These are phyloP conservation scores for Actinemys pallida DNA, from an alignment of 2,113 vertebrate species.

Conservation along the genomic window DNA sequence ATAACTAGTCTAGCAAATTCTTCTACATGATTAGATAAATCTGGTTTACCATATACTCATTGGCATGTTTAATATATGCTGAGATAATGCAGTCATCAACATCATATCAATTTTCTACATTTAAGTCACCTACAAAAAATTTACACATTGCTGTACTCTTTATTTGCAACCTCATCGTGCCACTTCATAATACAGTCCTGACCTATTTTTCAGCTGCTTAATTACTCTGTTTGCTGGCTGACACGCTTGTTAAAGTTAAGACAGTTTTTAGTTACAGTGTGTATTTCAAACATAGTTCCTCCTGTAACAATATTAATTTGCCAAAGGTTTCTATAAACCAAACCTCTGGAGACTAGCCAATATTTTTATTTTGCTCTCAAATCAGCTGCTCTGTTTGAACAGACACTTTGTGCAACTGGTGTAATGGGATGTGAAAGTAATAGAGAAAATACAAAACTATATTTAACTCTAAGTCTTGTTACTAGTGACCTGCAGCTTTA, in stretches of 20 bases:
- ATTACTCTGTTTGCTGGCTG: slow-evolving; percentile 62
- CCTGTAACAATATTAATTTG: not conserved
- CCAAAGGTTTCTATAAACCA: not conserved
- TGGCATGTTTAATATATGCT: slow-evolving; percentile 55
- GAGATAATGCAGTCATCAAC: slow-evolving; percentile 45
- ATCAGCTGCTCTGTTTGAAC: not conserved
- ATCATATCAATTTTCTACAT: slow-evolving; percentile 53
- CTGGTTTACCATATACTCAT: slow-evolving; percentile 58
- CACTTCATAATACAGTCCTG: slow-evolving; percentile 68
- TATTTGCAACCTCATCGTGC: slow-evolving; percentile 62
- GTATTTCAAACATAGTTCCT: not conserved
- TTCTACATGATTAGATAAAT: slow-evolving; percentile 18
- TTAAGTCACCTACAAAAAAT: slow-evolving; percentile 43
- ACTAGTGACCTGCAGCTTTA: not conserved
- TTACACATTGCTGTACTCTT: slow-evolving; percentile 56
- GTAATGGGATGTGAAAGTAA: not conserved
- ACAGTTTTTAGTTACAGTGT: not conserved
- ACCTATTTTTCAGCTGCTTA: slow-evolving; percentile 75
- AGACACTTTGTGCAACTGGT: not conserved
- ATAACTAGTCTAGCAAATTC: not conserved
- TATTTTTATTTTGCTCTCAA: not conserved
- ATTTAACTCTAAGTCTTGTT: not conserved
- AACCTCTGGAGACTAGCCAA: not conserved
- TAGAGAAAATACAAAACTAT: not conserved
- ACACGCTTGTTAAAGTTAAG: slow-evolving; percentile 17